Evolutionary conservation across 2,797 vertebrate genomes (phyloP).

Genomic region (Arctocebus calabarensis): DNA sequence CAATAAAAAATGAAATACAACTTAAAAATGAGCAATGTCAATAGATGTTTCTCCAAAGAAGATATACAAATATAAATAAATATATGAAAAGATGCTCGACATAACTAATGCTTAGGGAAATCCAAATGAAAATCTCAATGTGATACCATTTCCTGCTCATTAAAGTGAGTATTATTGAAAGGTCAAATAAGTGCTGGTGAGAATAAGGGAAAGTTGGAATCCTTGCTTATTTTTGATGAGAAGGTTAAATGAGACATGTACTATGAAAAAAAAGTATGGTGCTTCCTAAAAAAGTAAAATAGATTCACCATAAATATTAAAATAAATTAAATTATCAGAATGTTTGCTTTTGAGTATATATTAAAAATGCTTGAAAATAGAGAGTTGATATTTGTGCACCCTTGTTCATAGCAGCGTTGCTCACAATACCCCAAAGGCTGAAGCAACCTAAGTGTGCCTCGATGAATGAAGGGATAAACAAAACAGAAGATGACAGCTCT

Average conservation of each 20-base stretch:
- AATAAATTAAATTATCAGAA: background rate
- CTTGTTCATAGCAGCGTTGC: background rate
- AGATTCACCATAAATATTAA: background rate
- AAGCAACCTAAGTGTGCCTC: background rate
- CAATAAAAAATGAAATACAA: background rate
- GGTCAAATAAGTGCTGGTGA: background rate
- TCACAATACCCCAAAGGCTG: background rate
- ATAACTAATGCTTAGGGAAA: background rate
- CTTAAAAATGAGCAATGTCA: background rate
- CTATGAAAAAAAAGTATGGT: background rate
- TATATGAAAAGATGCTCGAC: background rate
- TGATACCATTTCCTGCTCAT: background rate
- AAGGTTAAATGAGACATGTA: background rate
- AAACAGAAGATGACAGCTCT: background rate
- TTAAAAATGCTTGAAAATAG: constrained; percentile 1
- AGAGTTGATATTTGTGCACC: background rate
- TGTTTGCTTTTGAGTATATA: background rate
- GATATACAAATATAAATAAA: background rate
- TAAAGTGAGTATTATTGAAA: background rate
- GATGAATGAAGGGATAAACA: background rate
- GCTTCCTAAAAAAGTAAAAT: background rate
- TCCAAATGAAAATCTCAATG: background rate
- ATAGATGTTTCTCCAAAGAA: background rate
- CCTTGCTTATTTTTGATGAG: background rate
- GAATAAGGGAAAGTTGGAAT: background rate